Base-by-base conservation (phyloP, 2,888 invertebrate species). In the Drosophila anomalata region DNA sequence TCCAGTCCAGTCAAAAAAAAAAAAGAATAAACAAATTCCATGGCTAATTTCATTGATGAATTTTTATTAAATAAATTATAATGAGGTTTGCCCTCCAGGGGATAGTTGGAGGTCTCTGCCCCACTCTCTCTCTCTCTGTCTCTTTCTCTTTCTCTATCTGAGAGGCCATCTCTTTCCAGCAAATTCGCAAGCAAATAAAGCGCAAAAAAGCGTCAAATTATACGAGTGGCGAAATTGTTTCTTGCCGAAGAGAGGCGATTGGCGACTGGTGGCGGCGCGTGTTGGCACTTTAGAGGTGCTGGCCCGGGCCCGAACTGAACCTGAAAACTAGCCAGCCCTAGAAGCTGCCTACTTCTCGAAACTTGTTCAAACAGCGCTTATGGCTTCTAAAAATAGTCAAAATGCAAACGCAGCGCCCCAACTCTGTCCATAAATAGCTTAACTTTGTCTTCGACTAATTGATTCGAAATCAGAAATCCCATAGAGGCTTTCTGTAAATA, bases 51-150 rank as follows among this genome's bases (percentile, higher is more conserved):
- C 88, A 89, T 84, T 88, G 89, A 88, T 88, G 87, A 89, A 86
- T 77, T 89, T 89, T 84, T 88, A 88, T 89, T 88, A 74, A 84
- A 84, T 89, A 88, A 84, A 89, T 88, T 84, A 85, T 86, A 84
- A 84, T 84, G 77, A 88, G 87, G 50, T 55, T 69, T 55, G 42
- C 46, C 65, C 70, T 46, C 63, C 31, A 46, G 39, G 36, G 41
- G 61, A 68, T 39, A 54, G 39, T 17, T 46, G 41, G 61, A 26
- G 61, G 66, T 53, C 46, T 24, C 8, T 24, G 26, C 17, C 26
- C 48, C 29, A 12, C 8, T 12, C 24, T 22, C 14, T 24, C 26
- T 9, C 4, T 2, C 11, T 7, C 29, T 48, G 42, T 22, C 14
- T 24, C 26, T 22, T 3, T 9, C 4, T 2, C 60, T 24, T 24